Evolutionary conservation across 2,113 vertebrate genomes (phyloP), one percentile per base, ranked within the genome.

Genomic region (Xenus cinereus): DNA sequence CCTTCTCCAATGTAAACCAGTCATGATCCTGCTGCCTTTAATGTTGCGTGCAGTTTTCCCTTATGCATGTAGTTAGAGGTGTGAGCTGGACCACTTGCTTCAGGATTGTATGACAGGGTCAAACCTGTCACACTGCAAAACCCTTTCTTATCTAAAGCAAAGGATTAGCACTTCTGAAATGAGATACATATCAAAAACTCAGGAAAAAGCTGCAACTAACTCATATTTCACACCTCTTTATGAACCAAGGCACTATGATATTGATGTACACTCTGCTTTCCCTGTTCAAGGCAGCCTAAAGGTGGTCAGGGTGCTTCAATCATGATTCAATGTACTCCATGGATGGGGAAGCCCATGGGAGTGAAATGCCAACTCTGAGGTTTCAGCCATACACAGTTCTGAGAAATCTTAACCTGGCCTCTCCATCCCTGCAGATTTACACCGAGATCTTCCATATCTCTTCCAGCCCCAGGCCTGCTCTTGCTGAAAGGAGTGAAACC

Each of bases 151-250:
- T 67, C 93, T 79, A 59, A 79, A 87, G 77, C 48, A 84, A 82
- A 93, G 45, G 78, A 85, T 93, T 94, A 94, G 22, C 22, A 50
- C 63, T 83, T 89, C 74, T 95, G 87, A 89, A 95, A 95, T 5
- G 17, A 84, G 6, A 37, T 54, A 80, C 23, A 12, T 32, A 82
- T 15, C 23, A 84, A 79, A 92, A 88, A 76, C 48, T 37, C 28
- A 20, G 10, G 23, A 9, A 13, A 91, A 91, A 91, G 5, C 43
- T 33, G 63, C 37, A 87, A 84, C 51, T 83, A 91, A 79, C n/a
- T 80, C 2, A 0, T 46, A 20, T 94, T 96, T 93, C 63, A 89
- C 50, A 54, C 21, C 39, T 45, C 21, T 68, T 84, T 82, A 24
- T 0, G 4, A 78, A 43, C 69, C 2, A 3, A 82, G 39, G 43